phyloP scores from a whole-genome alignment of 2,797 vertebrate species.

The Cetoscarus ocellatus region DNA sequence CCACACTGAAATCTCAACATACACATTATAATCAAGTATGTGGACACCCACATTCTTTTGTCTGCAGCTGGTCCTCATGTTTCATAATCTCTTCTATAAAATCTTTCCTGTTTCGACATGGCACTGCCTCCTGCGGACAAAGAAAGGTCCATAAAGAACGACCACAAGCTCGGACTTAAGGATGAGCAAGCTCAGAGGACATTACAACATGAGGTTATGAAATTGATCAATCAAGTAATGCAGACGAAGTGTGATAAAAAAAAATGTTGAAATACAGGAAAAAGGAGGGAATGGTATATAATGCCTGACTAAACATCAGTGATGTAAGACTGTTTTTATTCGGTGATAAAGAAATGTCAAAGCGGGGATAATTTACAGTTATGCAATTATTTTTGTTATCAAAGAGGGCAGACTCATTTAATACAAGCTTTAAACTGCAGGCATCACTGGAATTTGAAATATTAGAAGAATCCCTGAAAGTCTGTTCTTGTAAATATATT shows the following conservation, averaged over 20 bases:
- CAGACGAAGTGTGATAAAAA: not conserved
- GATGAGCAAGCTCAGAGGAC: too few species aligned
- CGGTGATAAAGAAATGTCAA: not conserved
- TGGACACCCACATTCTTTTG: too few species aligned
- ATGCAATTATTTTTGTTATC: not conserved
- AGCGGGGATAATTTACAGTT: not conserved
- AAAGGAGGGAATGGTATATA: not conserved
- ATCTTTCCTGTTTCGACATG: too few species aligned
- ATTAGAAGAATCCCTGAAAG: not conserved
- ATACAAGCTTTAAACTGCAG: not conserved
- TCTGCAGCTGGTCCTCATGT: too few species aligned
- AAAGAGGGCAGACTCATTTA: not conserved
- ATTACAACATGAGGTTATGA: not conserved
- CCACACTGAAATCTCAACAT: not conserved
- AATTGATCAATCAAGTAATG: not conserved
- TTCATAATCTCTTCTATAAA: too few species aligned
- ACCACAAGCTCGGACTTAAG: too few species aligned
- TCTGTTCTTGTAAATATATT: not conserved
- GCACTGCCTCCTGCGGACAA: too few species aligned
- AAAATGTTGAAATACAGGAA: not conserved
- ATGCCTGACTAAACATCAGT: not conserved
- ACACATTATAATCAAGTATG: not conserved
- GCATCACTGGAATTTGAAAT: not conserved
- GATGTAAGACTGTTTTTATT: not conserved
- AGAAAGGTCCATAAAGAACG: too few species aligned